Base-by-base conservation (phyloP, 2,113 vertebrate species). In the Acinonyx jubatus region DNA sequence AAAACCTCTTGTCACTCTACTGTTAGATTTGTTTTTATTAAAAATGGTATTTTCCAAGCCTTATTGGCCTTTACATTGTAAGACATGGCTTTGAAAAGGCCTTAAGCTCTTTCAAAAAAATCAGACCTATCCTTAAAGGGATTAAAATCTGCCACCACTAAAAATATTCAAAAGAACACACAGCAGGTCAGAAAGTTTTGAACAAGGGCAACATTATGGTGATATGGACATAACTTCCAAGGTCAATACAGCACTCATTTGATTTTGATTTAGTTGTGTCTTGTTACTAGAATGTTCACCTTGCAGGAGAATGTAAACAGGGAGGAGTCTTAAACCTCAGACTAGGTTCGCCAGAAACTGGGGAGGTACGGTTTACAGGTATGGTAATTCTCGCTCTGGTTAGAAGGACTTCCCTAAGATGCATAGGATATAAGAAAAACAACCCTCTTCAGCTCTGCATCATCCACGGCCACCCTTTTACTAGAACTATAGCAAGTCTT, bases 1-100 rank as follows among this genome's bases (percentile, higher is more conserved):
- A 94, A 78, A 73, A 45, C 41, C 57, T 50, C 69, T 91, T 50
- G 23, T 66, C 66, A 57, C 33, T 90, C 79, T 82, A 57, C 65
- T 33, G 15, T 12, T 89, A 21, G 94, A 78, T 63, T 83, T 52
- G 57, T 88, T 95, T 96, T 71, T 29, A 88, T 97, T 89, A 87
- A 90, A 94, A 92, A 69, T 29, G 38, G 13, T 36, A 95, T 88
- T 97, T 92, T 9, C 84, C 57, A 5, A 91, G 61, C 6, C 74
- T 91, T 84, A 21, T 1, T 71, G 63, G 55, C 8, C 31, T 96
- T 95, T 85, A 57, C 12, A 6, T 31, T 38, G 29, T 31, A 89
- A 91, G 45, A 94, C 3, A 81, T 13, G 18, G 48, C 12, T 86
- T 91, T 68, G 76, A 57, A 95, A 92, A 92, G 48, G 74, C 33